Conservation (phyloP, 2,797 vertebrate genomes). For the Channallabes apus region DNA sequence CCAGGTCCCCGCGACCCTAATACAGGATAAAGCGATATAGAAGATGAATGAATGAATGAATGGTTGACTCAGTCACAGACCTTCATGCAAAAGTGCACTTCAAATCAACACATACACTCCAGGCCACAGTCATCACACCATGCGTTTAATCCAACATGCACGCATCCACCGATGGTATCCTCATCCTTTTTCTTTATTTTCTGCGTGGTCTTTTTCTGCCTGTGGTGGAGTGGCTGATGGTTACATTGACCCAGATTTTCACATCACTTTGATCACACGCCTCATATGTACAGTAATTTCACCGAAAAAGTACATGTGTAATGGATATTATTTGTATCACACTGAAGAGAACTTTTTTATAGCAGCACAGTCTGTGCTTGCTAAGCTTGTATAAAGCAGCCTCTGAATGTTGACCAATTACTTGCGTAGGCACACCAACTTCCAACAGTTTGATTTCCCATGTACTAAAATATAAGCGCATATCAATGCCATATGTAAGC, state of each 20-base stretch:
- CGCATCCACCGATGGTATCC: slow-evolving; percentile 71
- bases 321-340: background rate
- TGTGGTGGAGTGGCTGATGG: slow-evolving; percentile 77
- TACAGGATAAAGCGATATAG: no score
- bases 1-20: no score
- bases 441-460: background rate
- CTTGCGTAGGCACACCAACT: background rate
- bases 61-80: slow-evolving; percentile 64
- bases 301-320: slow-evolving; percentile 9
- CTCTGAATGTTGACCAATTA: background rate
- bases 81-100: slow-evolving; percentile 53
- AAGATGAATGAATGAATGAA: no score
- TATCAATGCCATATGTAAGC: background rate
- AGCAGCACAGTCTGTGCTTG: background rate
- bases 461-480: no score
- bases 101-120: slow-evolving; percentile 47
- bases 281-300: slow-evolving; percentile 35
- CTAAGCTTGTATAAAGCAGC: background rate
- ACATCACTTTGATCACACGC: slow-evolving; percentile 73
- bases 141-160: slow-evolving; percentile 68
- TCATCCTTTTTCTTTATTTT: slow-evolving; percentile 68
- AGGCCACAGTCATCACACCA: slow-evolving; percentile 59
- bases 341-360: background rate
- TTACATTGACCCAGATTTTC: slow-evolving; percentile 81
- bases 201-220: slow-evolving; percentile 68